phyloP scores from a whole-genome alignment of 1,140 invertebrate genomes.

The Stegodyphus mimosarum region DNA sequence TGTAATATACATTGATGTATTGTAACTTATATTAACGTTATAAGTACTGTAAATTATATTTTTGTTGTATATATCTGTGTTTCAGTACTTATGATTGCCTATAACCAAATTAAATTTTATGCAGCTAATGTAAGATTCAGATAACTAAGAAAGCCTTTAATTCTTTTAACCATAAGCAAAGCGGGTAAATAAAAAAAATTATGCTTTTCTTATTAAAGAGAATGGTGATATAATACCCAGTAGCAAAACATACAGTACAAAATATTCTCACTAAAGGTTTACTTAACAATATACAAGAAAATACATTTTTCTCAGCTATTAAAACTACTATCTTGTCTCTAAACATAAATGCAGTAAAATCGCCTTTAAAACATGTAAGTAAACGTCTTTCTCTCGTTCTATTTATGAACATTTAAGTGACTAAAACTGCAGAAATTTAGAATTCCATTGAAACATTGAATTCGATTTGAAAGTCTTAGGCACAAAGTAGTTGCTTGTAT shows the following conservation, averaged over 20 bases:
- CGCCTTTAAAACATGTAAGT: conserved; percentile 43
- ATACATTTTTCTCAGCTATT: background rate
- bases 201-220: no score
- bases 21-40: no score
- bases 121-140: no score
- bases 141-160: no score
- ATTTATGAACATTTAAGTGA: conserved; percentile 36
- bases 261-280: conserved; percentile 41
- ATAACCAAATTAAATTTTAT: no score
- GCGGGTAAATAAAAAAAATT: no score
- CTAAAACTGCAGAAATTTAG: conserved; percentile 36
- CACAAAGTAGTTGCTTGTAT: conserved; percentile 48
- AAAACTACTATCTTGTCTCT: conserved; percentile 10
- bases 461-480: conserved; percentile 43
- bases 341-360: conserved; percentile 61
- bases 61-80: no score
- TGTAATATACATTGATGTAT: no score
- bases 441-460: conserved; percentile 26
- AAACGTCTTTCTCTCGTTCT: conserved; percentile 41
- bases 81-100: no score
- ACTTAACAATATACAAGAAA: conserved; percentile 23
- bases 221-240: no score
- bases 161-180: no score
- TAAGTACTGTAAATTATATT: no score
- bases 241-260: background rate